Base-by-base conservation (phyloP, 2,113 vertebrate genomes). In the Ranitomeya variabilis region DNA sequence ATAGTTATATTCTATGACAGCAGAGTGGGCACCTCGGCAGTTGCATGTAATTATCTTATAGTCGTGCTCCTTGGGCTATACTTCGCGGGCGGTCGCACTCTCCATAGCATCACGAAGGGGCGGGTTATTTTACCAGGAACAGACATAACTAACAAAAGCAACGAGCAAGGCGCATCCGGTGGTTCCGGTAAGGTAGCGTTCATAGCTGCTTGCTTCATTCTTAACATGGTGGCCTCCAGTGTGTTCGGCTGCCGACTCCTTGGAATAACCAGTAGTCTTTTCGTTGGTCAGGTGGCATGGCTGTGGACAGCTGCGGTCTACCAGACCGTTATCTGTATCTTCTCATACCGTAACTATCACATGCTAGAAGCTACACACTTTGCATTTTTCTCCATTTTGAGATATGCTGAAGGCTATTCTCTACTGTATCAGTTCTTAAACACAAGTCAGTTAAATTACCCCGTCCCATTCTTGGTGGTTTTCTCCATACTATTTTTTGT, bases 251-350 rank as follows among this genome's bases (percentile, higher is more conserved):
- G 97, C 90, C 93, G 93, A 80, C 91, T 97, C 37, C 92, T 97
- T 86, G 95, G 95, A 0, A 89, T 97, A 90, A 96, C 96, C 23
- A 92, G 86, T 54, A 55, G 9, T 0, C 95, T 97, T 0, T 95
- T 81, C 60, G 26, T 91, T 0, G 95, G 96, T 3, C 97, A 97
- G 0, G 95, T 97, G 59, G 95, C 97, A 77, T 98, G 97, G 97
- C 93, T 98, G 77, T 97, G 96, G 96, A 95, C 94, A 4, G 96
- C 96, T 18, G 96, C 94, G 2, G 64, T 94, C 87, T 96, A 93
- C 89, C 97, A 98, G 93, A 69, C 96, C 0, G 95, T 91, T 8
- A 87, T 96, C 89, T 96, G 95, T 71, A 9, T 97, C 78, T 69
- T 96, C 26, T 94, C 92, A 14, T 98, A 94, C 90, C 93, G 97